Evolutionary conservation across 2,888 invertebrate species (phyloP).

Genomic region (Cheilosia scutellata): DNA sequence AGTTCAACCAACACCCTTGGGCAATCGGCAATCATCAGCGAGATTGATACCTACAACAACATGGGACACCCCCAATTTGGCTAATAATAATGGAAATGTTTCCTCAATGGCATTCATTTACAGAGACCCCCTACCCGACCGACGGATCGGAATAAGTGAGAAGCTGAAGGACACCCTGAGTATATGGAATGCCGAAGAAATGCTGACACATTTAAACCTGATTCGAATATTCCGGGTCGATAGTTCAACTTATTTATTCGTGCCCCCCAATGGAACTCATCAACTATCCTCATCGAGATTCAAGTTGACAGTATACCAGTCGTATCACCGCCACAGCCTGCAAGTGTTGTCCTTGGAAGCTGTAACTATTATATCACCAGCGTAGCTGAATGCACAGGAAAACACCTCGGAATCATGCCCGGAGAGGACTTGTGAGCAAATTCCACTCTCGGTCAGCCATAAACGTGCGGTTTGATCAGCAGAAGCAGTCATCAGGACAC

Average conservation of each 20-base stretch:
- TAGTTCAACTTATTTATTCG: constrained; percentile 46
- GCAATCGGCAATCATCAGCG: constrained; percentile 34
- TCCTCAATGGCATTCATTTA: constrained; percentile 35
- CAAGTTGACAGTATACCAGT: constrained; percentile 86
- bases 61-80: constrained; percentile 53
- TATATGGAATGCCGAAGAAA: constrained; percentile 2
- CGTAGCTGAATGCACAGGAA: constrained; percentile 92
- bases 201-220: constrained; percentile 44
- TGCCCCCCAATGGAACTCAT: constrained; percentile 1
- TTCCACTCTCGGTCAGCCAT: constrained; percentile 88
- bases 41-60: constrained; percentile 39
- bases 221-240: constrained; percentile 47
- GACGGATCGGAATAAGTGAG: background rate
- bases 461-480: constrained; percentile 90
- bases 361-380: constrained; percentile 91
- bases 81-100: constrained; percentile 64
- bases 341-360: constrained; percentile 94
- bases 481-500: constrained; percentile 90
- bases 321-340: constrained; percentile 91
- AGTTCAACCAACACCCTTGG: background rate
- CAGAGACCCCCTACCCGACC: background rate
- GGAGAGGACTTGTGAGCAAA: constrained; percentile 89
- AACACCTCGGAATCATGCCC: constrained; percentile 93
- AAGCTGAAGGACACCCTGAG: constrained; percentile 4
- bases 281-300: constrained; percentile 25